Percentiles rank a stretch among this genome's conserved stretches.
phyloP scores from a whole-genome alignment of 37 sponge, comb jelly and placozoan genomes.

The Diacarnus erythraeanus region DNA sequence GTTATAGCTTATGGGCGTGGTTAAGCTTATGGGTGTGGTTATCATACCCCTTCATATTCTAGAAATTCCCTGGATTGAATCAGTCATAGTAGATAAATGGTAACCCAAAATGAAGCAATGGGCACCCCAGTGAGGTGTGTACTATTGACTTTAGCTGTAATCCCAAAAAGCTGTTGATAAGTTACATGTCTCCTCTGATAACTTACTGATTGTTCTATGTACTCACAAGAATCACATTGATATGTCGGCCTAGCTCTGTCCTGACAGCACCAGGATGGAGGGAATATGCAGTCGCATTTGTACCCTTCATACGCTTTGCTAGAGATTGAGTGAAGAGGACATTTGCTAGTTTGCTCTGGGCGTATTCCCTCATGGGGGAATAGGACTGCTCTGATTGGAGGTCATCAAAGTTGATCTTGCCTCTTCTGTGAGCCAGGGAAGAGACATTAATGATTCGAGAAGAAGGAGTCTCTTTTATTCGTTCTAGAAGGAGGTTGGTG shows the following conservation, averaged over 20 bases:
- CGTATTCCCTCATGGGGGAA: slow-evolving; percentile 31
- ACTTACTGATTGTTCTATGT: too few species aligned
- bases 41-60: too few species aligned
- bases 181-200: too few species aligned
- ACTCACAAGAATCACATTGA: neutral
- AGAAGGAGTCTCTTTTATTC: slow-evolving; percentile 61
- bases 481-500: slow-evolving; percentile 61
- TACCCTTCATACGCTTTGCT: slow-evolving; percentile 51
- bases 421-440: slow-evolving; percentile 23
- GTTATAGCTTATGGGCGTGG: too few species aligned
- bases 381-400: slow-evolving; percentile 29
- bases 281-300: slow-evolving; percentile 47
- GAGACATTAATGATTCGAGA: slow-evolving; percentile 76
- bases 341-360: slow-evolving; percentile 77
- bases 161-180: too few species aligned
- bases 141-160: too few species aligned
- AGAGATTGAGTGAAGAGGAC: slow-evolving; percentile 78
- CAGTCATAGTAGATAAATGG: neutral
- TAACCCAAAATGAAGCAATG: neutral
- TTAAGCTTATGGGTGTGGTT: too few species aligned
- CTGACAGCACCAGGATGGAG: slow-evolving; percentile 62
- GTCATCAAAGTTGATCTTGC: slow-evolving; percentile 43
- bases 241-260: slow-evolving; percentile 54
- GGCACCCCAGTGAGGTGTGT: neutral
- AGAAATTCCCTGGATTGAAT: too few species aligned